phyloP scores from a whole-genome alignment of 2,888 invertebrate species.

The Lochmaea crataegi region DNA sequence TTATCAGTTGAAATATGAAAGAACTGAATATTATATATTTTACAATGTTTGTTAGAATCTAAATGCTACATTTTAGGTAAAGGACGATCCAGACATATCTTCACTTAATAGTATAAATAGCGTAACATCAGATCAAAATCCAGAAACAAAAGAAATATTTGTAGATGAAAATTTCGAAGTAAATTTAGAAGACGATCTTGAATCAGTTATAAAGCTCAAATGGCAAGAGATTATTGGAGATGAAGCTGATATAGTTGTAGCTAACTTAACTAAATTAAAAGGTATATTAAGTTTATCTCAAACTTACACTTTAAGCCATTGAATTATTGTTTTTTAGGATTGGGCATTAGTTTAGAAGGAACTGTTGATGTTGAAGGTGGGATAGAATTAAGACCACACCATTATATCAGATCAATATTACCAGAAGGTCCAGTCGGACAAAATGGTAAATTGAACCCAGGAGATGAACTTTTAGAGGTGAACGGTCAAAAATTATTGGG shows the following conservation, averaged over 20 bases:
- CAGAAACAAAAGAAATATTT: slow-evolving; percentile 62
- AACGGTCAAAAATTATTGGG: slow-evolving; percentile 93
- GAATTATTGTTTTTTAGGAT: slow-evolving; percentile 51
- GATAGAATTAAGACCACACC: slow-evolving; percentile 96
- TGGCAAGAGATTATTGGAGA: slow-evolving; percentile 85
- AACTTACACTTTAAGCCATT: too few relatives aligned
- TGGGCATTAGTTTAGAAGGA: slow-evolving; percentile 97
- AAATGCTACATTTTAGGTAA: slow-evolving; percentile 53
- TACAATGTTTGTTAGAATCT: slow-evolving; percentile 3
- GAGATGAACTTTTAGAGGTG: slow-evolving; percentile 96
- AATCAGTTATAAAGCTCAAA: slow-evolving; percentile 79
- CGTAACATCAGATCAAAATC: slow-evolving; percentile 71
- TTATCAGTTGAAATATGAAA: too few relatives aligned
- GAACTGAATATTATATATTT: background rate
- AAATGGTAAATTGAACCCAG: slow-evolving; percentile 89
- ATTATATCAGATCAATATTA: slow-evolving; percentile 95
- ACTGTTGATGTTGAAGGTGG: slow-evolving; percentile 98
- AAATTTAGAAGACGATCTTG: slow-evolving; percentile 65
- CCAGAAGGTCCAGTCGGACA: slow-evolving; percentile 96
- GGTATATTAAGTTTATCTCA: slow-evolving; percentile 59
- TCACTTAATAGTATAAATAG: slow-evolving; percentile 86
- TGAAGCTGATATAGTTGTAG: slow-evolving; percentile 87
- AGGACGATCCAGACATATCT: slow-evolving; percentile 83
- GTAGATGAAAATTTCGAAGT: slow-evolving; percentile 64
- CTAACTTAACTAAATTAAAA: slow-evolving; percentile 91